phyloP scores from a whole-genome alignment of 2,888 invertebrate species.

The Oxyscelio sp. region DNA sequence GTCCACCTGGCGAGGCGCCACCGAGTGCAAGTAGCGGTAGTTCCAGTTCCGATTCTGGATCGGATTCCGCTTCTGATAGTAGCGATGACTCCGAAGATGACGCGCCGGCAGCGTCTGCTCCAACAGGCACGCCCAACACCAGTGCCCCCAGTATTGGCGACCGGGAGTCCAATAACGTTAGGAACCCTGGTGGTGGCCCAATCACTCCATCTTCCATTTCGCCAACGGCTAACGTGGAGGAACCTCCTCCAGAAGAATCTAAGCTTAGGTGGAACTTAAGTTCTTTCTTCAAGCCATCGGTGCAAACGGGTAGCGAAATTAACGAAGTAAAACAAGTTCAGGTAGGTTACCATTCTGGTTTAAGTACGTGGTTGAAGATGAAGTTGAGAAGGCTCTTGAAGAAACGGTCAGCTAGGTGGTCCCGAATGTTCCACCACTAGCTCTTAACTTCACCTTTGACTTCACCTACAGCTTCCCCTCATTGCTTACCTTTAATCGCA shows the following conservation, averaged over 20 bases:
- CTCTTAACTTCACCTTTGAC: no score
- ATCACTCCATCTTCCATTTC: slow-evolving; percentile 84
- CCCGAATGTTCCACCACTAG: no score
- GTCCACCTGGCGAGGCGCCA: slow-evolving; percentile 89
- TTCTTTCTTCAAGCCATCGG: slow-evolving; percentile 84
- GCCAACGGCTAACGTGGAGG: slow-evolving; percentile 81
- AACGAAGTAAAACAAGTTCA: slow-evolving; percentile 82
- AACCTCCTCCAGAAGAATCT: slow-evolving; percentile 87
- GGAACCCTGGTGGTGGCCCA: slow-evolving; percentile 87
- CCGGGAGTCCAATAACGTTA: slow-evolving; percentile 66
- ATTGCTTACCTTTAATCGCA: background rate
- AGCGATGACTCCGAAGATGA: slow-evolving; percentile 90
- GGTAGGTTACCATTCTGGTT: slow-evolving; percentile 60
- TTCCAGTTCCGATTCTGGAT: slow-evolving; percentile 91
- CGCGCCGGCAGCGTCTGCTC: slow-evolving; percentile 47
- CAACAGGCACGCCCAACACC: slow-evolving; percentile 48
- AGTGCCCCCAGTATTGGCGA: slow-evolving; percentile 69
- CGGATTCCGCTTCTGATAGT: slow-evolving; percentile 91
- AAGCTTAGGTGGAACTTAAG: slow-evolving; percentile 87
- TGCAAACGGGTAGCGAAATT: slow-evolving; percentile 81
- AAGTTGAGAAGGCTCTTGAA: no score
- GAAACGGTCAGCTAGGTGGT: background rate
- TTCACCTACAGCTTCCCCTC: no score
- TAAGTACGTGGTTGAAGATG: background rate
- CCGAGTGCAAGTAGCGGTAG: slow-evolving; percentile 89